Evolutionary conservation across 2,888 invertebrate species (phyloP), one percentile per base, ranked within the genome.

Genomic region (Drosophila mimetica): DNA sequence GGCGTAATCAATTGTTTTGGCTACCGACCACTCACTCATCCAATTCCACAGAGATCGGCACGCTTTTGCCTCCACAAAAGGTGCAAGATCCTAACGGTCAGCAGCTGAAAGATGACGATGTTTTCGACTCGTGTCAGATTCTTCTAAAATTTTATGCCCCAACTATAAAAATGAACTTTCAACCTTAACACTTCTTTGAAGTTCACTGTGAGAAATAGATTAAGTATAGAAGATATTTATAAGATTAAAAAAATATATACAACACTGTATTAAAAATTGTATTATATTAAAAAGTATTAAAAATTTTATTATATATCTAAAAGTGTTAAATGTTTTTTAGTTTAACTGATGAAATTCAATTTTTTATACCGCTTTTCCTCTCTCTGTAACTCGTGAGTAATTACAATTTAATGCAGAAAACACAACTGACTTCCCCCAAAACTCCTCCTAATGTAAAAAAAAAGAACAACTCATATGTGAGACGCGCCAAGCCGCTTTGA

Each of bases 401-500:
- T 90, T 90, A 88, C 89, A 87, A 76, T 86, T 86, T 85, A 86
- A 86, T 88, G 71, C 61, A 67, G 72, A 64, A 54, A 70, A 76
- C 69, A 76, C 22, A 69, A 58, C 59, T 58, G 66, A 70, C 74
- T 72, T 36, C 50, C 54, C 37, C n/a, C 37, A 34, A 2, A 41
- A 20, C 30, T 76, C 73, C 76, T 71, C 75, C 22, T 61, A 22
- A 22, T 32, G 72, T 71, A 70, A 41, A n/a, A 77, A 77, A 88
- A 87, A 83, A 79, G 75, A 82, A 86, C 90, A 90, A 87, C 78
- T 76, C 82, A 87, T 75, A 84, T 79, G 61, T 53, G 65, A 72
- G 70, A 64, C 88, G 90, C 90, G 88, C 83, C 83, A 86, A 86
- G 85, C 83, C 87, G 89, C 90, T 90, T 90, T 90, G 90, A 90